These are phyloP conservation scores for Melipona bicolor DNA, from an alignment of 2,888 invertebrate genomes.

Conservation along the genomic window DNA sequence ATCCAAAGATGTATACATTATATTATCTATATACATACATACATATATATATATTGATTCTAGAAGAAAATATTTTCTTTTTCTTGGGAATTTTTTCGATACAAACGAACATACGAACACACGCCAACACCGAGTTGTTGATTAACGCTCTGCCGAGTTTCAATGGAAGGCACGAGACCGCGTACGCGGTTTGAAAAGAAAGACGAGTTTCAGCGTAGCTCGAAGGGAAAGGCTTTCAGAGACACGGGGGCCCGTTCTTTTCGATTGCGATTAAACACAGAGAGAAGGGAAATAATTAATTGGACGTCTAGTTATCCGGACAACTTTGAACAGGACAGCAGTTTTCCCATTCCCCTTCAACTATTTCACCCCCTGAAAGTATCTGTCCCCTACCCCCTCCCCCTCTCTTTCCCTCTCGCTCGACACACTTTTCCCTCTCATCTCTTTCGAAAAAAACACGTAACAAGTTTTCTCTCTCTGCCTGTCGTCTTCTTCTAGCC, in stretches of 20 bases:
- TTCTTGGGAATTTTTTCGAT: slow-evolving; percentile 63
- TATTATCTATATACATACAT: slow-evolving; percentile 56
- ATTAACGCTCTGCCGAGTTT: not conserved
- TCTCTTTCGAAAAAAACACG: slow-evolving; percentile 1
- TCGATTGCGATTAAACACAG: slow-evolving; percentile 10
- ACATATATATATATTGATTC: slow-evolving; percentile 69
- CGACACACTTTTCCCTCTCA: slow-evolving; percentile 3
- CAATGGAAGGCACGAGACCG: not conserved
- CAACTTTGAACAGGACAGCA: slow-evolving; percentile 25
- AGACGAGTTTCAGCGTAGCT: not conserved
- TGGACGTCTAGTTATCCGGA: slow-evolving; percentile 14
- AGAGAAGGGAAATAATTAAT: slow-evolving; percentile 19
- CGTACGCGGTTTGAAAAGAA: slow-evolving; percentile 11
- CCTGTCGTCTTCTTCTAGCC: slow-evolving; percentile 15
- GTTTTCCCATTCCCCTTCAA: slow-evolving; percentile 36
- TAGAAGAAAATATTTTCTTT: slow-evolving; percentile 40
- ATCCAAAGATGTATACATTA: slow-evolving; percentile 67
- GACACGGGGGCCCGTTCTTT: slow-evolving; percentile 6
- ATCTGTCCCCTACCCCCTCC: slow-evolving; percentile 18
- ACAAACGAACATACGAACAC: slow-evolving; percentile 4
- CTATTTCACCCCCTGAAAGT: slow-evolving; percentile 1
- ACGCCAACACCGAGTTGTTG: not conserved
- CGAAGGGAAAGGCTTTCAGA: not conserved
- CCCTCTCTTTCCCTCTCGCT: not conserved
- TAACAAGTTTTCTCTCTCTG: slow-evolving; percentile 31